These are phyloP conservation scores for Archips crataeganus DNA, from an alignment of 2,888 invertebrate species.

Conservation along the genomic window DNA sequence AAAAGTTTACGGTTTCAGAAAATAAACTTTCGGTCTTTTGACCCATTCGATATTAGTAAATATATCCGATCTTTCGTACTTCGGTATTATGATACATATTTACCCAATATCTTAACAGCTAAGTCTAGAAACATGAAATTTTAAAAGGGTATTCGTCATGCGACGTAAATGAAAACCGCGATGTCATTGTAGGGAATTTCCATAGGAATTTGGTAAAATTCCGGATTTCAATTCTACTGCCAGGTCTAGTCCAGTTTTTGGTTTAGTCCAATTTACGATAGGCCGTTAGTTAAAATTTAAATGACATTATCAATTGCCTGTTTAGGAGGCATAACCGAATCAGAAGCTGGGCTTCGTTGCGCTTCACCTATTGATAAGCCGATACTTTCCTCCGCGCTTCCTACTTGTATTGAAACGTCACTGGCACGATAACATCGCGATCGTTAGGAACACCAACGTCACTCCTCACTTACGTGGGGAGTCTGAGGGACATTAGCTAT, in stretches of 20 bases:
- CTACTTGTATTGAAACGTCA: conserved; percentile 82
- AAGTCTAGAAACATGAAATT: too few relatives aligned
- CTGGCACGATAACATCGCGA: conserved; percentile 74
- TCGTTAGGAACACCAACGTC: conserved; percentile 68
- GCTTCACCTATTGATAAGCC: conserved; percentile 61
- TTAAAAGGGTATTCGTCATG: too few relatives aligned
- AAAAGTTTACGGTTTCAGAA: too few relatives aligned
- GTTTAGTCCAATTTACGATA: conserved; percentile 21
- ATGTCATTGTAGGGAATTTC: too few relatives aligned
- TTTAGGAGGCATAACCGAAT: conserved; percentile 12
- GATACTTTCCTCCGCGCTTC: conserved; percentile 62
- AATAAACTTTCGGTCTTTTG: too few relatives aligned
- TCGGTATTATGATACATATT: too few relatives aligned
- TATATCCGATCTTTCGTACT: too few relatives aligned
- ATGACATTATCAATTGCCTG: neutral
- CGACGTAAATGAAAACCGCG: too few relatives aligned
- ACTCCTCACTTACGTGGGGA: conserved; percentile 59
- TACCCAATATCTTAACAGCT: too few relatives aligned
- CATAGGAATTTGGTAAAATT: too few relatives aligned
- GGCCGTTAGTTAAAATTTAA: neutral
- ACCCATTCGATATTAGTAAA: too few relatives aligned
- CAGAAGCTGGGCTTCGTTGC: conserved; percentile 3
- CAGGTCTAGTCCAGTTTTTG: neutral
- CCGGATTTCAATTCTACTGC: too few relatives aligned
- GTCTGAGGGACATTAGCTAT: conserved; percentile 71